Percentiles rank a stretch among this genome's conserved stretches.
These are phyloP conservation scores for Agraylea sexmaculata DNA, from an alignment of 1,140 invertebrate species.

Conservation along the genomic window DNA sequence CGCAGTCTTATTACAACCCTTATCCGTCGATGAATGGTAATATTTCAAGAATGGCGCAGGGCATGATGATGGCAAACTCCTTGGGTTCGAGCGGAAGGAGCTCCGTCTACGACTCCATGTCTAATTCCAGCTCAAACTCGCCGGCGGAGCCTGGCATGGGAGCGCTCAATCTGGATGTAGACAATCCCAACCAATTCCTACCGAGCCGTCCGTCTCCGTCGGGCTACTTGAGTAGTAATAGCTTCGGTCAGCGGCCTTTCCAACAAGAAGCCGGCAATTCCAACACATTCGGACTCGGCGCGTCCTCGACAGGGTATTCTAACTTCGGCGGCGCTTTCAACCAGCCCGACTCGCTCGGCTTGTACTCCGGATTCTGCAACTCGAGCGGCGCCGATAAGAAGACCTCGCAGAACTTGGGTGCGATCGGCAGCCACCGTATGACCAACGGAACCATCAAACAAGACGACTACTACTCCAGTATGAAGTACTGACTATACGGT, in stretches of 20 bases:
- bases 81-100: constrained; percentile 1
- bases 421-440: constrained; percentile 17
- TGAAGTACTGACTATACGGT: too few relatives aligned
- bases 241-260: neutral
- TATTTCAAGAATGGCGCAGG: too few relatives aligned
- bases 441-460: too few relatives aligned
- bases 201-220: neutral
- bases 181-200: too few relatives aligned
- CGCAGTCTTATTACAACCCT: too few relatives aligned
- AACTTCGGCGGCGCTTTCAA: neutral
- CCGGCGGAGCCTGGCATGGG: constrained; percentile 12
- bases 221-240: neutral
- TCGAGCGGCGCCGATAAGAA: neutral
- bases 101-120: constrained; percentile 19
- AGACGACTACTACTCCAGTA: too few relatives aligned
- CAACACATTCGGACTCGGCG: neutral
- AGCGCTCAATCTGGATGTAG: too few relatives aligned
- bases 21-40: constrained; percentile 1
- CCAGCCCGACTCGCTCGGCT: neutral
- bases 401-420: constrained; percentile 1
- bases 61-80: too few relatives aligned
- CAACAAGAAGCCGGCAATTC: too few relatives aligned
- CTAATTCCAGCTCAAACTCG: constrained; percentile 19
- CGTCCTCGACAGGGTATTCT: constrained; percentile 1
- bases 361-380: neutral